Conservation (phyloP, 2,113 vertebrate species). For the Ctenomys sociabilis region DNA sequence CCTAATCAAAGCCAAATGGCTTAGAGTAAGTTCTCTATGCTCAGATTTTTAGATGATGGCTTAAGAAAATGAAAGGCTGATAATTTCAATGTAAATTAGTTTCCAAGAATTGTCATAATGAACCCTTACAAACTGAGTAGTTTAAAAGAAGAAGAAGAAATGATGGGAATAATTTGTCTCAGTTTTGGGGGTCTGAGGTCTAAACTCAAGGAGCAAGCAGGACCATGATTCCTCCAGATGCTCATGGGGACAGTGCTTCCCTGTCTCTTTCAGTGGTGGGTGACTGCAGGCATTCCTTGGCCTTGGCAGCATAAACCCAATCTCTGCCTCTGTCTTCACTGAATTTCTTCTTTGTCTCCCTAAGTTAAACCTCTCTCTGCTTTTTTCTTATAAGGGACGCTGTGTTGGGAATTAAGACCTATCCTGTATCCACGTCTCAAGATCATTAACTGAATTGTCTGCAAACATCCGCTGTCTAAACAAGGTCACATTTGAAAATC, state of each 20-base stretch:
- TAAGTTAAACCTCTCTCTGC: background rate
- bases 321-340: background rate
- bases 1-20: background rate
- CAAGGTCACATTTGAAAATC: background rate
- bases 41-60: background rate
- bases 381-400: background rate
- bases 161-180: background rate
- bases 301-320: rapidly evolving
- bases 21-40: background rate
- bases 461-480: background rate
- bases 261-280: background rate
- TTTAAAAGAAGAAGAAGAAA: background rate
- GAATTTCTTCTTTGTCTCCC: background rate
- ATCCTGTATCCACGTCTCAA: background rate
- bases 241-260: too few species aligned
- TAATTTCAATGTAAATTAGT: background rate
- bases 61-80: background rate
- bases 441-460: background rate
- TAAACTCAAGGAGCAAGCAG: background rate
- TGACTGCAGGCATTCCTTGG: background rate
- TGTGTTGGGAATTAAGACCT: background rate
- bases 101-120: background rate
- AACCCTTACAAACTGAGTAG: background rate
- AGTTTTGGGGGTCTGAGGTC: background rate
- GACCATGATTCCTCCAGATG: rapidly evolving